A percentile compares a stretch with the other conserved stretches of the same genome.
Conservation (phyloP, 2,113 vertebrate species). For the Nothocercus nigrocapillus region DNA sequence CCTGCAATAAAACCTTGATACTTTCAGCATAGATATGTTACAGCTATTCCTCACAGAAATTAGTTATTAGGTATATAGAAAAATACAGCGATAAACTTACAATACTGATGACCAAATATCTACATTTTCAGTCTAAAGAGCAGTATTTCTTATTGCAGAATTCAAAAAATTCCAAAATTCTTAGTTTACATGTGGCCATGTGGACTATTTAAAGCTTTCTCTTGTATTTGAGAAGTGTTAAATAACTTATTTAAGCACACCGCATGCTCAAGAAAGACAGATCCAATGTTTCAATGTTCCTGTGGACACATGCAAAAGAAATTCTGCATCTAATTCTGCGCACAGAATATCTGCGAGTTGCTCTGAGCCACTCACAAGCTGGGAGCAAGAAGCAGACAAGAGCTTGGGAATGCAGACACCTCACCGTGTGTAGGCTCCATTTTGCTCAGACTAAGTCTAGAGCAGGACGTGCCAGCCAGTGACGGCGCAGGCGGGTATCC, state of each 20-base stretch:
- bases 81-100: neutral
- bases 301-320: neutral
- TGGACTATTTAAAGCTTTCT: neutral
- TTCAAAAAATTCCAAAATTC: rapidly evolving
- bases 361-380: neutral
- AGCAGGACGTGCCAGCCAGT: rapidly evolving
- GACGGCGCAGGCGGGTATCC: neutral
- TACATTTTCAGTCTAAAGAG: neutral
- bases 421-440: neutral
- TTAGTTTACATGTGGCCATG: neutral
- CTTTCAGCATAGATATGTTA: neutral
- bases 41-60: neutral
- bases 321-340: neutral
- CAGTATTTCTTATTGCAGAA: neutral
- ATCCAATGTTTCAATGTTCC: neutral
- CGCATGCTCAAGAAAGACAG: neutral
- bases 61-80: neutral
- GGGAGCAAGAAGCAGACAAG: neutral
- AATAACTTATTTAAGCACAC: neutral
- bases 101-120: neutral
- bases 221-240: neutral
- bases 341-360: neutral
- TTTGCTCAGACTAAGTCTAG: neutral
- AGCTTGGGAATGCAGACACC: neutral
- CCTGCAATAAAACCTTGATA: neutral